phyloP scores from a whole-genome alignment of 2,797 vertebrate species.

The Spinus olivaceus region DNA sequence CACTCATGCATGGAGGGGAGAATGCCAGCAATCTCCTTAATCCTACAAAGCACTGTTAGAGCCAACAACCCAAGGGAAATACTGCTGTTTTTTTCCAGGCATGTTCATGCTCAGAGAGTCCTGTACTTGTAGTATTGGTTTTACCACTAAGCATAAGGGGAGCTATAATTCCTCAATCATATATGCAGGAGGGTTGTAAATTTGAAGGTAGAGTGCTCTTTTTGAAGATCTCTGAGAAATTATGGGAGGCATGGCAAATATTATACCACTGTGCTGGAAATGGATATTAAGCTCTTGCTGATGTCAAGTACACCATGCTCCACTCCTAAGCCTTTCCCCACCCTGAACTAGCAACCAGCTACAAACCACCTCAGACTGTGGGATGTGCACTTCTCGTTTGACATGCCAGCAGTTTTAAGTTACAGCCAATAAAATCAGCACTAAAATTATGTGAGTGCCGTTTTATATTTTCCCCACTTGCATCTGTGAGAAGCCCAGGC shows the following conservation, averaged over 20 bases:
- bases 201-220: background rate
- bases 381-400: accelerated
- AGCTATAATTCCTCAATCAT: background rate
- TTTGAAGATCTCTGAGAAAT: background rate
- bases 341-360: background rate
- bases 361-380: background rate
- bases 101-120: background rate
- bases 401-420: background rate
- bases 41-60: background rate
- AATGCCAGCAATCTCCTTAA: background rate
- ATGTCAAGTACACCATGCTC: background rate
- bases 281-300: background rate
- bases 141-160: background rate
- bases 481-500: background rate
- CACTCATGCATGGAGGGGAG: background rate
- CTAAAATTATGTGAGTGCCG: accelerated
- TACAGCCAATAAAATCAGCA: background rate
- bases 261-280: background rate
- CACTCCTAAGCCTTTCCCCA: background rate
- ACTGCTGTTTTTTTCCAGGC: background rate
- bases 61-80: background rate
- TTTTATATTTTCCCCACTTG: background rate
- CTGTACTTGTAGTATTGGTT: background rate
- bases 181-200: background rate
- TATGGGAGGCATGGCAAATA: background rate